phyloP scores from a whole-genome alignment of 2,113 vertebrate species.

The Neofelis nebulosa region DNA sequence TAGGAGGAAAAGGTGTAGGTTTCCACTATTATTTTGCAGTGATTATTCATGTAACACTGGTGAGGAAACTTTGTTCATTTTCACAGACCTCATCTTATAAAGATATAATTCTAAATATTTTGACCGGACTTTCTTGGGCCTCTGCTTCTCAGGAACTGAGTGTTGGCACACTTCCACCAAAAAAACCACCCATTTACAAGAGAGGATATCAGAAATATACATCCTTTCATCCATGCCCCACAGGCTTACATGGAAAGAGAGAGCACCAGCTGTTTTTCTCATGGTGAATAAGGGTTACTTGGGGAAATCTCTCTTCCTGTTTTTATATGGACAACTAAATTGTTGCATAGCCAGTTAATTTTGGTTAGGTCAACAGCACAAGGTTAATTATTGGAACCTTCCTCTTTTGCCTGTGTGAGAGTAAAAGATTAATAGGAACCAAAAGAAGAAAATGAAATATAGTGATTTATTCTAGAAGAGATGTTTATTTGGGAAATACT shows the following conservation, averaged over 20 bases:
- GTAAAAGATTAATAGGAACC: slow-evolving; percentile 70
- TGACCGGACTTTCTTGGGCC: slow-evolving; percentile 80
- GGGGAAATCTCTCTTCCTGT: slow-evolving; percentile 91
- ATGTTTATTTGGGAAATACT: slow-evolving; percentile 14
- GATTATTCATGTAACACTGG: slow-evolving; percentile 80
- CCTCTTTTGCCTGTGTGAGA: slow-evolving; percentile 74
- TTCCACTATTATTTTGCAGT: slow-evolving; percentile 79
- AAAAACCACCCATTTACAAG: slow-evolving; percentile 84
- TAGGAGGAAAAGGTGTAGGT: slow-evolving; percentile 39
- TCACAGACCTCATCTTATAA: slow-evolving; percentile 77
- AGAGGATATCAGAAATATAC: slow-evolving; percentile 86
- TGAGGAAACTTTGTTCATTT: slow-evolving; percentile 77
- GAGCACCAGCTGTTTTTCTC: slow-evolving; percentile 89
- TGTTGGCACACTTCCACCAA: slow-evolving; percentile 83
- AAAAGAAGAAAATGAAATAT: slow-evolving; percentile 62
- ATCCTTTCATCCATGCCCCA: slow-evolving; percentile 86
- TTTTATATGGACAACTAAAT: slow-evolving; percentile 88
- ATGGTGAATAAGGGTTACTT: slow-evolving; percentile 88
- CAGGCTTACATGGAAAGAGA: slow-evolving; percentile 81
- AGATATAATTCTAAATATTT: slow-evolving; percentile 81
- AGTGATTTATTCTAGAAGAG: neutral
- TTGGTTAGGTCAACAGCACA: slow-evolving; percentile 86
- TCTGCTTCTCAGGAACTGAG: slow-evolving; percentile 81
- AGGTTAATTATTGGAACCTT: slow-evolving; percentile 87
- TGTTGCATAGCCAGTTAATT: slow-evolving; percentile 87